Conservation (phyloP, 1,140 invertebrate genomes). For the Trissolcus basalis region DNA sequence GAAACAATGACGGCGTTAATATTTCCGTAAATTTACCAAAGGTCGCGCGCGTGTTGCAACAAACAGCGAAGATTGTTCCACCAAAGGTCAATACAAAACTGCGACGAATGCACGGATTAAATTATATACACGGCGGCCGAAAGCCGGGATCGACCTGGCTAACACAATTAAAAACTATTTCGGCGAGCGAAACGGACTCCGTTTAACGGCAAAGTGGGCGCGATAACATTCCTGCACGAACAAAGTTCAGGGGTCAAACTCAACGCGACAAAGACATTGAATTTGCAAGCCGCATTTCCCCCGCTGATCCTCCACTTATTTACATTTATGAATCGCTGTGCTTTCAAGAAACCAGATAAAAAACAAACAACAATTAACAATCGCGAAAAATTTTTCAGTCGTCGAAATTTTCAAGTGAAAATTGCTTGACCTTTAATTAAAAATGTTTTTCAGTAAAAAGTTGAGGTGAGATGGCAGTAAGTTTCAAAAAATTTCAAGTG, state of each 20-base stretch:
- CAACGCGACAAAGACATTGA: conserved; percentile 28
- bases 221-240: conserved; percentile 21
- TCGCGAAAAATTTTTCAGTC: too few species aligned
- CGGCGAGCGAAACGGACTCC: conserved; percentile 1
- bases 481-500: conserved; percentile 1
- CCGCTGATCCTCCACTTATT: conserved; percentile 4
- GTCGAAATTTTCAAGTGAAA: too few species aligned
- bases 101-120: conserved; percentile 17
- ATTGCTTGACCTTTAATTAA: too few species aligned
- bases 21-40: conserved; percentile 51
- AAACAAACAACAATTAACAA: too few species aligned
- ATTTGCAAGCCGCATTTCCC: conserved; percentile 4
- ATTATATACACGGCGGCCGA: not conserved
- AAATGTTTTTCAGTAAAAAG: too few species aligned
- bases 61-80: conserved; percentile 21
- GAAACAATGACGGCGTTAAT: conserved; percentile 37
- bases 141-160: not conserved
- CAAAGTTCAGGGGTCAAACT: conserved; percentile 36
- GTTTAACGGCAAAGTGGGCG: conserved; percentile 8
- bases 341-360: too few species aligned
- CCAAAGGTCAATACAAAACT: conserved; percentile 34
- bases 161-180: conserved; percentile 38
- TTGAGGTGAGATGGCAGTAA: too few species aligned
- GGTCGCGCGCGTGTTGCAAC: conserved; percentile 39
- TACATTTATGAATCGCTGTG: not conserved